phyloP scores from a whole-genome alignment of 2,888 invertebrate species.

The Mimachlamys varia region DNA sequence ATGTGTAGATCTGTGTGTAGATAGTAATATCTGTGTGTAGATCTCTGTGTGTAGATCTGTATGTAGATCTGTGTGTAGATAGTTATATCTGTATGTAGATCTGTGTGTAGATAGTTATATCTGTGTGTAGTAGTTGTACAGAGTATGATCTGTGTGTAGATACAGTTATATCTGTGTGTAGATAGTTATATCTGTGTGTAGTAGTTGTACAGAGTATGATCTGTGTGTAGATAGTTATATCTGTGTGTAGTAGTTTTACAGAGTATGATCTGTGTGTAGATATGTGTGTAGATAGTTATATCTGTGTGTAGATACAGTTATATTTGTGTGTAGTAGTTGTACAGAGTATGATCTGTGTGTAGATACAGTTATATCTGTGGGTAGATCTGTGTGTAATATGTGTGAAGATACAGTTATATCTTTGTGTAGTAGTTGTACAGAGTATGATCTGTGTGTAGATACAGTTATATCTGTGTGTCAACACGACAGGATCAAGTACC shows the following conservation, averaged over 20 bases:
- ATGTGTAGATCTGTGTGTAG: not conserved
- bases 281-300: not conserved
- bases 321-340: not conserved
- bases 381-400: no score
- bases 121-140: no score
- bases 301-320: not conserved
- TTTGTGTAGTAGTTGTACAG: not conserved
- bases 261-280: not conserved
- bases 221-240: not conserved
- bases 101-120: not conserved
- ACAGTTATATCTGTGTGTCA: not conserved
- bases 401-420: not conserved
- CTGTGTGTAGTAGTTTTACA: no score
- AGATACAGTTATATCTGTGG: not conserved
- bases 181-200: not conserved
- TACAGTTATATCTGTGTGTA: not conserved
- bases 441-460: not conserved
- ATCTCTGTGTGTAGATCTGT: no score
- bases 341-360: not conserved
- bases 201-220: no score
- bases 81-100: not conserved
- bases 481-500: slow-evolving; percentile 22
- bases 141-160: not conserved
- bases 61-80: not conserved
- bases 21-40: not conserved